These are phyloP conservation scores for Brienomyrus longianalis DNA, from an alignment of 2,113 vertebrate species.

Conservation along the genomic window DNA sequence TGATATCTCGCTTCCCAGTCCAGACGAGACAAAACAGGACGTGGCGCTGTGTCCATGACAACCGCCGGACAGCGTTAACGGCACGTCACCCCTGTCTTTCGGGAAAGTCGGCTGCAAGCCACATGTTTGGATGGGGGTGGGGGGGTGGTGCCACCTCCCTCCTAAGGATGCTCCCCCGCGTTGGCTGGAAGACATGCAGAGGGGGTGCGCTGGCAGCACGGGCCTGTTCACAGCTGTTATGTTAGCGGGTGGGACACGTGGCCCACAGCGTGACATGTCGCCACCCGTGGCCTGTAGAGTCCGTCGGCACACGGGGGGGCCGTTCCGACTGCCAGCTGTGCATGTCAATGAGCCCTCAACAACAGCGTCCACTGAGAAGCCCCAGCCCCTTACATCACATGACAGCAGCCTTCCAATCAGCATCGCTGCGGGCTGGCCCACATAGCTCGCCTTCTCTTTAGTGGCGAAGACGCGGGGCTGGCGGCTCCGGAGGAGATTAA, in stretches of 20 bases:
- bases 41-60: background rate
- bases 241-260: background rate
- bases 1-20: background rate
- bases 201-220: too few species aligned
- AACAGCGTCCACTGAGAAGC: background rate
- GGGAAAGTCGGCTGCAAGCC: background rate
- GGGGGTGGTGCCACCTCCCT: background rate
- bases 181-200: background rate
- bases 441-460: background rate
- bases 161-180: background rate
- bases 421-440: background rate
- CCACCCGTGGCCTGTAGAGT: background rate
- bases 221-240: background rate
- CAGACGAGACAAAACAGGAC: background rate
- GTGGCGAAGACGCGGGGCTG: background rate
- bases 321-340: conserved; percentile 18
- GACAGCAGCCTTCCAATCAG: conserved; percentile 6
- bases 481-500: background rate
- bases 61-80: background rate
- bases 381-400: background rate
- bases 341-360: conserved; percentile 28
- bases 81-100: background rate
- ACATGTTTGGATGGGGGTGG: background rate
- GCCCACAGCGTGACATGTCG: background rate
- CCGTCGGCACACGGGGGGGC: background rate